A percentile compares a stretch with the other conserved stretches of the same genome.
Evolutionary conservation across 2,888 invertebrate genomes (phyloP).

Genomic region (Gortyna flavago): DNA sequence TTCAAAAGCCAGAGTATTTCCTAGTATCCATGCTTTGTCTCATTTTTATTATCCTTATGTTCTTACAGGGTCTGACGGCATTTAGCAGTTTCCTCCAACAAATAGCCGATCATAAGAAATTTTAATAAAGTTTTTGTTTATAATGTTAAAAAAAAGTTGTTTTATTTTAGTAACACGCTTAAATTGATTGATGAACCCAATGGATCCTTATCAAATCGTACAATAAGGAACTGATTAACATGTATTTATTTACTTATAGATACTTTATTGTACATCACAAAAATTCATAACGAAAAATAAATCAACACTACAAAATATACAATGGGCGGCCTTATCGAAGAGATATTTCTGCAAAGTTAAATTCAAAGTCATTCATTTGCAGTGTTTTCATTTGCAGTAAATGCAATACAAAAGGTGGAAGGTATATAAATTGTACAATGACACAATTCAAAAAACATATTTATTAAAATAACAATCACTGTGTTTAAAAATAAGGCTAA

Average conservation of each 20-base stretch:
- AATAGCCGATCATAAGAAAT: neutral
- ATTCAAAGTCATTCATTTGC: neutral
- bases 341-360: neutral
- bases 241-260: too few species aligned
- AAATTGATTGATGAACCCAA: neutral
- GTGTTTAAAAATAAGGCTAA: neutral
- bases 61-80: conserved; percentile 23
- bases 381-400: neutral
- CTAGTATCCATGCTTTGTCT: neutral
- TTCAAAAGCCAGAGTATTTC: neutral
- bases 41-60: neutral
- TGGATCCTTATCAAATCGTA: neutral
- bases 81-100: neutral
- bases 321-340: neutral
- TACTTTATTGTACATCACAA: neutral
- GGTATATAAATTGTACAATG: neutral
- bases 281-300: neutral
- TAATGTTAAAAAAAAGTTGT: neutral
- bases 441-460: too few species aligned
- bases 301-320: neutral
- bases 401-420: neutral
- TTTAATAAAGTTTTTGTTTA: neutral
- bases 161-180: neutral
- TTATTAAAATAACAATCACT: neutral
- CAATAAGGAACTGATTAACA: neutral